Evolutionary conservation across 2,113 vertebrate species (phyloP), one percentile per base, ranked within the genome.

Genomic region (Lipotes vexillifer): DNA sequence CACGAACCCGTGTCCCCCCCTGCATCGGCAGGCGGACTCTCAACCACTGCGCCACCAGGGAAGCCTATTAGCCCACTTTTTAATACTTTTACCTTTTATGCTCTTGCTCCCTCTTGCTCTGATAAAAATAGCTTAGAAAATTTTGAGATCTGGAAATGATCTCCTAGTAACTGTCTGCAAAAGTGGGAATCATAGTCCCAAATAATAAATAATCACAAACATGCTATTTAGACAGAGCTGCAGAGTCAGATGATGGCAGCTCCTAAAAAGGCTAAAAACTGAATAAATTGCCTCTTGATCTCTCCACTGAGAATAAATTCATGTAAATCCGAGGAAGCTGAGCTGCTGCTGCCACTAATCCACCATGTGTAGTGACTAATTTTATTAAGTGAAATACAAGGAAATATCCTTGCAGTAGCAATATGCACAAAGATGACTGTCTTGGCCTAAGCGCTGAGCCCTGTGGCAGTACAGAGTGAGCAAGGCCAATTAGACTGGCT

Each of bases 271-370:
- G 97, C 88, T 59, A 94, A 66, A 77, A 95, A 96, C 90, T 89
- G 95, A 2, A 3, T 95, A 98, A 96, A 98, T 97, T 97, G 94
- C 71, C 61, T 97, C 92, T 98, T 96, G 96, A 97, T 98, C 85
- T 65, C 81, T 94, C 82, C 9, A 36, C 95, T 18, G 93, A 96
- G 94, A 96, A 94, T 87, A 98, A 97, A 96, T 89, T 89, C 3
- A 38, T 94, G 86, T 11, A 80, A 88, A 72, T 95, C 96, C 78
- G 46, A 91, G 95, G 87, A 93, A 94, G 84, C 86, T 69, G 92
- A 97, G 95, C 94, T 93, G 75, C 94, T 94, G 86, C 74, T 97
- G 84, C 68, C 84, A 71, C 94, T 98, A 98, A 98, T 97, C 91
- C 83, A 83, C 94, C 38, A 0, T 78, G 66, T 74, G 81, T 2